Percentiles rank a stretch among this genome's conserved stretches.
Evolutionary conservation across 1,140 invertebrate species (phyloP).

Genomic region (Papilio helenus): DNA sequence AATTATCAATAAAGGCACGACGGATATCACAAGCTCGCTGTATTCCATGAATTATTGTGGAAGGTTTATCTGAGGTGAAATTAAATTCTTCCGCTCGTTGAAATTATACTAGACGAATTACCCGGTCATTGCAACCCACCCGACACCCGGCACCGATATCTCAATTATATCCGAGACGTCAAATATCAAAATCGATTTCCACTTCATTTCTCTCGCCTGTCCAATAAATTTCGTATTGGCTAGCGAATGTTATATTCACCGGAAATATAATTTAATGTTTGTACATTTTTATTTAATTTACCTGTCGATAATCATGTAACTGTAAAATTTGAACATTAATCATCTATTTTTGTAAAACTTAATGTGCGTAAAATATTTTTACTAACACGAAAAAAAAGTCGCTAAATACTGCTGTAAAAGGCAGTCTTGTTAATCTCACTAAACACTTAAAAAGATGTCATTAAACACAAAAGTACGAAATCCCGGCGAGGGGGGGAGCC

Average conservation of each 20-base stretch:
- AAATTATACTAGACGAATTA: slow-evolving; percentile 68
- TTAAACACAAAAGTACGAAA: slow-evolving; percentile 47
- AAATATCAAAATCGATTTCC: slow-evolving; percentile 65
- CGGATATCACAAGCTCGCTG: slow-evolving; percentile 42
- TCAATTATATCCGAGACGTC: slow-evolving; percentile 53
- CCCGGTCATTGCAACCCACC: slow-evolving; percentile 63
- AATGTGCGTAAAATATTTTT: too few relatives aligned
- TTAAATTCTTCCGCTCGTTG: slow-evolving; percentile 60
- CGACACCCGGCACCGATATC: slow-evolving; percentile 57
- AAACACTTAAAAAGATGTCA: slow-evolving; percentile 18
- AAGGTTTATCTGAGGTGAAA: slow-evolving; percentile 68
- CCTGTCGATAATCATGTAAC: neutral
- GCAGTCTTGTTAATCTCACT: neutral
- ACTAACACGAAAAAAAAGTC: neutral
- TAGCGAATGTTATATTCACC: neutral
- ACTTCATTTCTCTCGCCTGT: slow-evolving; percentile 38
- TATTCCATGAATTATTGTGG: slow-evolving; percentile 58
- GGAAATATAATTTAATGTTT: neutral
- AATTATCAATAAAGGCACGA: slow-evolving; percentile 30
- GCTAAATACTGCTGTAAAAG: neutral
- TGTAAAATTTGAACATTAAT: neutral
- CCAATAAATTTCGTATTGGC: neutral
- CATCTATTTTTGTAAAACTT: too few relatives aligned
- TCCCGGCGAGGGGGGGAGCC: slow-evolving; percentile 52
- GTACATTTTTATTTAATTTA: neutral